These are phyloP conservation scores for Phortica magna DNA, from an alignment of 2,888 invertebrate genomes.

Conservation along the genomic window DNA sequence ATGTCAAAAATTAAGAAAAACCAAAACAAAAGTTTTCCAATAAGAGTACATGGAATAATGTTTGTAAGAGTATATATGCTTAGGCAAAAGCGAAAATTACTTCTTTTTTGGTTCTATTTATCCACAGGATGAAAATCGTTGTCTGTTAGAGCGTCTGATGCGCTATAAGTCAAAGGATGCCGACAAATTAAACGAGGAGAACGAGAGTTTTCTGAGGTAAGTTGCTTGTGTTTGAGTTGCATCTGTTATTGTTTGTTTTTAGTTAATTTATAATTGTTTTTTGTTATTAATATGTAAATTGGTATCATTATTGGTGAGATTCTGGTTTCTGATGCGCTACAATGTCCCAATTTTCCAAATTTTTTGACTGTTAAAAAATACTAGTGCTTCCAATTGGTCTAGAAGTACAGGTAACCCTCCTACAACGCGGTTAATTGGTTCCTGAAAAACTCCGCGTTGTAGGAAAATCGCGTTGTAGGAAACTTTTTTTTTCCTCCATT, in stretches of 20 bases:
- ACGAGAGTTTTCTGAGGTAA: constrained; percentile 94
- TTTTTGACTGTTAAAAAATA: too few species aligned
- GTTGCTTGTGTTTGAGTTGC: constrained; percentile 62
- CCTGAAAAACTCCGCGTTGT: too few species aligned
- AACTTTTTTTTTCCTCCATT: too few species aligned
- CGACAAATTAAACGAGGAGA: constrained; percentile 97
- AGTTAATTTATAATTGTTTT: constrained; percentile 40
- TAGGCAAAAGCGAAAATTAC: background rate
- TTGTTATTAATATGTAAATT: constrained; percentile 51
- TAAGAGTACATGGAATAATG: too few species aligned
- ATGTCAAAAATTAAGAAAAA: background rate
- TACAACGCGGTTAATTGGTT: too few species aligned
- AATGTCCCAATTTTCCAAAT: too few species aligned
- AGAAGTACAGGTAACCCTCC: too few species aligned
- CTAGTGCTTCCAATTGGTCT: too few species aligned
- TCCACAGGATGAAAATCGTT: constrained; percentile 91
- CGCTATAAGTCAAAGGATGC: constrained; percentile 96
- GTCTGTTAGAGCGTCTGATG: constrained; percentile 91
- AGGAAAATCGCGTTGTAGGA: too few species aligned
- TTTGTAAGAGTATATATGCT: too few species aligned
- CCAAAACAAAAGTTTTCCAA: background rate
- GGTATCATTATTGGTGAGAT: too few species aligned
- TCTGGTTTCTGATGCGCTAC: too few species aligned
- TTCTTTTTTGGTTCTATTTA: constrained; percentile 36
- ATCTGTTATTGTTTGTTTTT: constrained; percentile 13